Evolutionary conservation across 1,140 invertebrate genomes (phyloP), one percentile per base, ranked within the genome.

Genomic region (Panagrolaimus sp.): DNA sequence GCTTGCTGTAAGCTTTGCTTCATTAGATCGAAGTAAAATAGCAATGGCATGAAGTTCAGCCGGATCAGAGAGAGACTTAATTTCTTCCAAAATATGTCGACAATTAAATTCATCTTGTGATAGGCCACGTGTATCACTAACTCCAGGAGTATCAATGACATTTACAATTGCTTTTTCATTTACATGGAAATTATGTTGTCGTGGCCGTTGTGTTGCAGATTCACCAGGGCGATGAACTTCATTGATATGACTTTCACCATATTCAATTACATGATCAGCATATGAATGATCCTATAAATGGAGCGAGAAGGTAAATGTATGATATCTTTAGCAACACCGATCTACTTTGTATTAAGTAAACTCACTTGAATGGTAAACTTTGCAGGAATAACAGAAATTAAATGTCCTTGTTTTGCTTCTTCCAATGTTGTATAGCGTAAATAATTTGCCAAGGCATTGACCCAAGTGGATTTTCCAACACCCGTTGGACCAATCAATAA

Each of bases 391-490:
- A 43, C 62, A 14, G 16, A 42, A 9, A 42, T 23, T 0, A 20
- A 13, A 23, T 57, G 51, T 9, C 51, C 65, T 5, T 23, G 43
- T 48, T 63, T 31, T n/a, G 66, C 66, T 11, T 53, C 66, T 1
- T 53, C 48, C 27, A 67, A 27, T 43, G 62, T 63, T 14, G 31
- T 63, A 14, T 63, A 63, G 5, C n/a, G 42, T 20, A 63, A 31
- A 43, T 71, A 75, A 44, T 77, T 77, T 1, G 65, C 61, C 43
- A 77, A 73, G 9, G 64, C 75, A 62, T 77, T 77, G 11, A 77
- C 73, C 69, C 71, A 77, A 3, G 75, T 75, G 0, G 73, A 74
- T 63, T 77, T 77, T 38, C 75, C 31, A 38, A 38, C 31, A 4
- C 31, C 31, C 7, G 31, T 38, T 38, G 31, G 31, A 4, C 31